phyloP scores from a whole-genome alignment of 2,797 vertebrate genomes.

The Carduelis carduelis region DNA sequence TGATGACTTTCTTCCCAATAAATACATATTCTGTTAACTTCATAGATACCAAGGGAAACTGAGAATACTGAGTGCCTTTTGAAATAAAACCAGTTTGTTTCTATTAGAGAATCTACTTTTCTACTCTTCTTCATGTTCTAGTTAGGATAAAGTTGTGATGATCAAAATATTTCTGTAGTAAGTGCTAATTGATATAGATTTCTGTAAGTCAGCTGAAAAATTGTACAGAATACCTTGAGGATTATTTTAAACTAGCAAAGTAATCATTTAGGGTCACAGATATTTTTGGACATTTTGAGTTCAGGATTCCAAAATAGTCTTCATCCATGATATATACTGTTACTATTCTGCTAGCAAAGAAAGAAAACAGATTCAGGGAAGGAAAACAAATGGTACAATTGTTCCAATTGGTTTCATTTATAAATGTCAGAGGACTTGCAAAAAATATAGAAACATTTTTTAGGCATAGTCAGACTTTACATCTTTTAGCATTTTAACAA shows the following conservation, averaged over 20 bases:
- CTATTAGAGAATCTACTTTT: neutral
- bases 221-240: neutral
- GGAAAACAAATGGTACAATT: neutral
- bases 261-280: neutral
- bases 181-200: neutral
- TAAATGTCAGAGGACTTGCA: neutral
- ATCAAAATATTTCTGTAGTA: neutral
- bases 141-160: neutral
- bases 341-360: neutral
- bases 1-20: neutral
- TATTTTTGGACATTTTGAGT: neutral
- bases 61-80: neutral
- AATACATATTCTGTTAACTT: neutral
- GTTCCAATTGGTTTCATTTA: neutral
- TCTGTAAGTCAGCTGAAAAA: neutral
- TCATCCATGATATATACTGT: neutral
- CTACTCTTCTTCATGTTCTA: neutral
- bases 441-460: neutral
- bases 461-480: neutral
- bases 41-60: neutral
- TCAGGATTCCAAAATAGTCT: neutral
- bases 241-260: neutral
- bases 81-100: neutral
- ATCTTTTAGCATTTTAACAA: neutral
- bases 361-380: neutral